These are phyloP conservation scores for Podabrus alpinus DNA, from an alignment of 2,888 invertebrate genomes.

Conservation along the genomic window DNA sequence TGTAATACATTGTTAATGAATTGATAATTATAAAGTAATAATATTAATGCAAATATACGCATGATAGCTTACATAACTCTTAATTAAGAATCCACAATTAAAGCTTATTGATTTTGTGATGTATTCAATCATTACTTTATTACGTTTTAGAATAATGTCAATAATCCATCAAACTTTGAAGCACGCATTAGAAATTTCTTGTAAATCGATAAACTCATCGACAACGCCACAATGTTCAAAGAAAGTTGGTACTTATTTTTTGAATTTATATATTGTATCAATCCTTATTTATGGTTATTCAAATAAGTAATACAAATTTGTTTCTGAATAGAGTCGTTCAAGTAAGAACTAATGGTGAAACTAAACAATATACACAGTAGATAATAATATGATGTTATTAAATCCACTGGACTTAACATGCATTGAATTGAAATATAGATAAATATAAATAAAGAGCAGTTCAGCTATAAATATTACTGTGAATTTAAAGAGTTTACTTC, in stretches of 20 bases:
- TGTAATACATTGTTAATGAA: not conserved
- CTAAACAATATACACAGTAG: constrained; percentile 14
- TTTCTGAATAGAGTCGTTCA: constrained; percentile 6
- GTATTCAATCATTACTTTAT: not conserved
- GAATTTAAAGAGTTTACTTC: no score
- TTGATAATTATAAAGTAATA: not conserved
- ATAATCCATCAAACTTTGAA: not conserved
- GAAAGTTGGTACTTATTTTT: no score
- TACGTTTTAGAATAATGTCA: not conserved
- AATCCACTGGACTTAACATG: not conserved
- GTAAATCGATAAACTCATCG: not conserved
- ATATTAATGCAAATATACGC: not conserved
- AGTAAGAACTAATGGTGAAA: constrained; percentile 11
- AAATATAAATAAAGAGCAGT: no score
- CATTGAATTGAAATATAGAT: not conserved
- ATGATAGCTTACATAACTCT: not conserved
- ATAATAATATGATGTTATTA: no score
- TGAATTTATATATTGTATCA: not conserved
- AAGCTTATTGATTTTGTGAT: not conserved
- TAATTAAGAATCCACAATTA: not conserved
- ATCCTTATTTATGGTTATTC: not conserved
- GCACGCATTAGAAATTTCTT: not conserved
- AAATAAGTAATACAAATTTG: not conserved
- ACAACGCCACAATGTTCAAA: not conserved
- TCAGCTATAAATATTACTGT: not conserved